phyloP scores from a whole-genome alignment of 2,113 vertebrate species.

The Falco punctatus region DNA sequence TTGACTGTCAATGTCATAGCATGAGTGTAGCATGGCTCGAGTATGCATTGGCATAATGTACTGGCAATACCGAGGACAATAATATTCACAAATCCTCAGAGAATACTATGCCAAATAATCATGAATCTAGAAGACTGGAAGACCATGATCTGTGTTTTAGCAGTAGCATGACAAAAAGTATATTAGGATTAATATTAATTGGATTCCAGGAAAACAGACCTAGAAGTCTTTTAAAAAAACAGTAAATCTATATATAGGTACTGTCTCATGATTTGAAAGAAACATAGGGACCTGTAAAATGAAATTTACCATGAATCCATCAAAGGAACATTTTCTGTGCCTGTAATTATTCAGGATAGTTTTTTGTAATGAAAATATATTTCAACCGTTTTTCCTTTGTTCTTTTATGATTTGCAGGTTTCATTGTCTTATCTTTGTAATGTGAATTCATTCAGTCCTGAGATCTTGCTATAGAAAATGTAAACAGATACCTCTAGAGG shows the following conservation, averaged over 20 bases:
- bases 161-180: not conserved
- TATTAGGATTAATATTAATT: not conserved
- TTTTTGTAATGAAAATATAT: not conserved
- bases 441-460: not conserved
- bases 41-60: not conserved
- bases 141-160: not conserved
- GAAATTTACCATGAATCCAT: not conserved
- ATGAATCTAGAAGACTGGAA: not conserved
- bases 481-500: conserved; percentile 5
- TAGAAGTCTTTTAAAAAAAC: not conserved
- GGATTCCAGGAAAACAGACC: not conserved
- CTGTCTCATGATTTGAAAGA: not conserved
- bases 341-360: not conserved
- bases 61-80: not conserved
- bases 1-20: not conserved
- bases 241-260: not conserved
- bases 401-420: not conserved
- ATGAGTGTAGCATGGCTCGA: not conserved
- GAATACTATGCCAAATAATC: not conserved
- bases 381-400: not conserved
- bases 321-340: not conserved
- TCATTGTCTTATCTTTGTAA: not conserved
- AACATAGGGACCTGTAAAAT: not conserved
- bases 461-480: not conserved
- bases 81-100: conserved; percentile 16